Evolutionary conservation across 2,888 invertebrate genomes (phyloP).

Genomic region (Lottia scabra): DNA sequence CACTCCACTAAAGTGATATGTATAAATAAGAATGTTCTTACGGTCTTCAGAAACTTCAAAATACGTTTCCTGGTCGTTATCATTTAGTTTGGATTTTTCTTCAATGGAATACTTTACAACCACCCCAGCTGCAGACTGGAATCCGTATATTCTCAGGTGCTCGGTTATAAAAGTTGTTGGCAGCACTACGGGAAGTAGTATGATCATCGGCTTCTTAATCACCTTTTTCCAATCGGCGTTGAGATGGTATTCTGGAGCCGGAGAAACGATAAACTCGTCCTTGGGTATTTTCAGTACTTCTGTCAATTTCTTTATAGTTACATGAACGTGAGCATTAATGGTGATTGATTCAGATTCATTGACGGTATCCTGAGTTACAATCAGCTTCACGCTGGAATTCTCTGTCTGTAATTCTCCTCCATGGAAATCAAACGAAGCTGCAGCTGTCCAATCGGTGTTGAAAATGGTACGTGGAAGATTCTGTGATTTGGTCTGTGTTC

Average conservation of each 20-base stretch:
- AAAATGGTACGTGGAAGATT: neutral
- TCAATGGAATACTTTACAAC: neutral
- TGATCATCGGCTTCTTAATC: neutral
- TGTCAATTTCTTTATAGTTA: neutral
- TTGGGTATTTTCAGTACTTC: neutral
- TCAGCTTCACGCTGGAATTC: neutral
- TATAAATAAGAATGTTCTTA: neutral
- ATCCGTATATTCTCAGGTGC: neutral
- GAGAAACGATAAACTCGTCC: neutral
- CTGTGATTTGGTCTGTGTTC: neutral
- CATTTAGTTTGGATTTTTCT: neutral
- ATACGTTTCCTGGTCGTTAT: neutral
- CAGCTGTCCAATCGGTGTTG: neutral
- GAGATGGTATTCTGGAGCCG: neutral
- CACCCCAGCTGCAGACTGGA: neutral
- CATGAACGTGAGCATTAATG: neutral
- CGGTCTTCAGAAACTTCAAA: neutral
- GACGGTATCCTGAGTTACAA: neutral
- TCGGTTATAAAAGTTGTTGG: neutral
- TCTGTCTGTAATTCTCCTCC: neutral
- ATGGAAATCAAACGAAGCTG: neutral
- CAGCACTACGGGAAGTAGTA: neutral
- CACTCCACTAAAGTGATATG: neutral
- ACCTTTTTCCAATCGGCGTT: neutral
- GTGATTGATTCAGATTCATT: neutral